Conservation (phyloP, 2,797 vertebrate species). For the Coregonus ussuriensis region DNA sequence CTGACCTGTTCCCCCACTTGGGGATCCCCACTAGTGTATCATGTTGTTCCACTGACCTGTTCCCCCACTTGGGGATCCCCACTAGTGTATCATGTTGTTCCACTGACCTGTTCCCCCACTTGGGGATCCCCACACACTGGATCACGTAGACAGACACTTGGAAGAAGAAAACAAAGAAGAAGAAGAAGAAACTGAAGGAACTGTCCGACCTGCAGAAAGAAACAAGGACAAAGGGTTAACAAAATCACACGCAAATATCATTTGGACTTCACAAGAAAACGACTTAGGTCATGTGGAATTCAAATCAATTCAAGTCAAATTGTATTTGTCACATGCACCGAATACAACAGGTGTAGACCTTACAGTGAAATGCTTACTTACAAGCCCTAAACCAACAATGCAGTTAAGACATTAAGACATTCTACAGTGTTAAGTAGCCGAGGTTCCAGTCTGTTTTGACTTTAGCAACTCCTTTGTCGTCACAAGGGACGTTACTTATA, state of each 20-base stretch:
- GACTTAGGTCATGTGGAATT: not conserved
- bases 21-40: conserved; percentile 82
- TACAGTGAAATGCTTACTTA: no score
- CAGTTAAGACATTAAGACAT: not conserved
- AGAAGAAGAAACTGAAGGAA: conserved; percentile 98
- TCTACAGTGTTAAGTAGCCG: not conserved
- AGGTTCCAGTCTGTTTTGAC: not conserved
- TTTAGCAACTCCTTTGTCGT: not conserved
- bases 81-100: conserved; percentile 51
- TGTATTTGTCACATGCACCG: no score
- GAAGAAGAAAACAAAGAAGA: conserved; percentile 96
- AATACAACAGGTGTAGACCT: no score
- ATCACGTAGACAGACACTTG: conserved; percentile 92
- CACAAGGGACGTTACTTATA: not conserved
- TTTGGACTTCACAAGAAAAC: not conserved
- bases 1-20: conserved; percentile 93
- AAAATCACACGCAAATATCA: not conserved
- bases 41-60: conserved; percentile 82
- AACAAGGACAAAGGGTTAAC: not conserved
- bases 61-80: conserved; percentile 90
- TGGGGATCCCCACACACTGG: conserved; percentile 90
- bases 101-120: conserved; percentile 93
- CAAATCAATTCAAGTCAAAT: no score
- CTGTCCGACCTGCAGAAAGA: conserved; percentile 86
- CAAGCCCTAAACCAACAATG: no score